These are phyloP conservation scores for Protophormia terraenovae DNA, from an alignment of 2,888 invertebrate species.

Conservation along the genomic window DNA sequence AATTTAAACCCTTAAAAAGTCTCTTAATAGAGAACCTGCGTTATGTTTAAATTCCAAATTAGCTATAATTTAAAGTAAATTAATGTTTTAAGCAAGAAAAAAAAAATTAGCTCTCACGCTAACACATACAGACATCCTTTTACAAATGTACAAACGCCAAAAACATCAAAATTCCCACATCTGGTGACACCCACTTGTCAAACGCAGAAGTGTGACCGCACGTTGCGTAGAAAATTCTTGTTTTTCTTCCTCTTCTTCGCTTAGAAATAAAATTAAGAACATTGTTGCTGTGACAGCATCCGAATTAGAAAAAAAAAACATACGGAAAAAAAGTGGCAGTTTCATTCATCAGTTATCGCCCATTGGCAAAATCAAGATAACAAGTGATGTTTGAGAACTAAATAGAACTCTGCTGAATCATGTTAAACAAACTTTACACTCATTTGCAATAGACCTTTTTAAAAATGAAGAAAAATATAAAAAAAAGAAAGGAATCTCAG, in stretches of 20 bases:
- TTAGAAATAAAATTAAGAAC: constrained; percentile 57
- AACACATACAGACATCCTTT: constrained; percentile 9
- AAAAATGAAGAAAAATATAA: too few relatives aligned
- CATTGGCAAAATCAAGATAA: constrained; percentile 70
- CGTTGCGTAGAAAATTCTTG: constrained; percentile 42
- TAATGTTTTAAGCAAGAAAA: constrained; percentile 28
- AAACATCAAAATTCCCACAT: constrained; percentile 64
- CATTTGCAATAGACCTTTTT: constrained; percentile 10
- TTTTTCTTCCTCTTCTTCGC: neutral
- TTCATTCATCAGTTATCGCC: constrained; percentile 65
- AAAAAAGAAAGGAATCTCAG: constrained; percentile 40
- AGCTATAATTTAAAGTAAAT: constrained; percentile 55
- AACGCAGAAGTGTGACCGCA: constrained; percentile 68
- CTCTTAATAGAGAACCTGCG: neutral
- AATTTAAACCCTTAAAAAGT: neutral
- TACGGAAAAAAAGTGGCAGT: constrained; percentile 43
- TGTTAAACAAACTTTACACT: constrained; percentile 24
- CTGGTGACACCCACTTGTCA: constrained; percentile 68
- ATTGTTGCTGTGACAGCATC: constrained; percentile 61
- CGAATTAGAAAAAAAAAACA: neutral
- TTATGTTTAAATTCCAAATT: constrained; percentile 44
- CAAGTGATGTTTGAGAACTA: constrained; percentile 67
- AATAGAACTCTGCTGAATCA: constrained; percentile 54
- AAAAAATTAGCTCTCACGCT: constrained; percentile 45
- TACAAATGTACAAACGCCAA: constrained; percentile 48